Percentiles rank a stretch among this genome's conserved stretches.
These are phyloP conservation scores for Otocyon megalotis DNA, from an alignment of 2,113 vertebrate genomes.

Conservation along the genomic window DNA sequence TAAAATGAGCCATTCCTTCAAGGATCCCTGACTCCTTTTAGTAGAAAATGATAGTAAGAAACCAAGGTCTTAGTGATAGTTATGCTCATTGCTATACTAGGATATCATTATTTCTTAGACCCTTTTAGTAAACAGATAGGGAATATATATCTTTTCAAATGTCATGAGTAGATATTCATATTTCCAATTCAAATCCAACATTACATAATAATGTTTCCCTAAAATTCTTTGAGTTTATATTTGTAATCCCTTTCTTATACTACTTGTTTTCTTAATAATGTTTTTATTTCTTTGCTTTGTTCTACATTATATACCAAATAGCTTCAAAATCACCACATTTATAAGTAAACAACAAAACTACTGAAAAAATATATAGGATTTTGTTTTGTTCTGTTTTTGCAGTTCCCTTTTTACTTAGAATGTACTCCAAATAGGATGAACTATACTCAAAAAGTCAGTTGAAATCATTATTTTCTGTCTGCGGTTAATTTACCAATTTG, in stretches of 20 bases:
- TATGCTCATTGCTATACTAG: neutral
- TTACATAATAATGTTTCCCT: neutral
- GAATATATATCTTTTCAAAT: neutral
- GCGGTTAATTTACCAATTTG: neutral
- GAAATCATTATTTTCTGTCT: neutral
- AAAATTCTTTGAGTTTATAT: slow-evolving; percentile 20
- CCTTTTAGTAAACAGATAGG: neutral
- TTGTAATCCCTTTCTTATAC: neutral
- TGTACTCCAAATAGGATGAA: neutral
- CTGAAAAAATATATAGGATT: neutral
- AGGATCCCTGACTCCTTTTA: neutral
- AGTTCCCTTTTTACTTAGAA: neutral
- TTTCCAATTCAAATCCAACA: neutral
- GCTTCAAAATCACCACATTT: neutral
- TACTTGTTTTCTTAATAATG: slow-evolving; percentile 15
- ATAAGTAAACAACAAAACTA: neutral
- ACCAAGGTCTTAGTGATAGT: neutral
- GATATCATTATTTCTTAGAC: neutral
- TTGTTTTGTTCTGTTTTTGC: neutral
- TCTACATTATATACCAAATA: neutral
- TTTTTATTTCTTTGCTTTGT: neutral
- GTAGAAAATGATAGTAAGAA: neutral
- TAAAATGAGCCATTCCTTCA: neutral
- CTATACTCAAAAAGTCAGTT: neutral
- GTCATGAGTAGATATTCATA: neutral